Percentiles rank a stretch among this genome's conserved stretches.
phyloP scores from a whole-genome alignment of 2,797 vertebrate species.

The Cossypha polioptera region DNA sequence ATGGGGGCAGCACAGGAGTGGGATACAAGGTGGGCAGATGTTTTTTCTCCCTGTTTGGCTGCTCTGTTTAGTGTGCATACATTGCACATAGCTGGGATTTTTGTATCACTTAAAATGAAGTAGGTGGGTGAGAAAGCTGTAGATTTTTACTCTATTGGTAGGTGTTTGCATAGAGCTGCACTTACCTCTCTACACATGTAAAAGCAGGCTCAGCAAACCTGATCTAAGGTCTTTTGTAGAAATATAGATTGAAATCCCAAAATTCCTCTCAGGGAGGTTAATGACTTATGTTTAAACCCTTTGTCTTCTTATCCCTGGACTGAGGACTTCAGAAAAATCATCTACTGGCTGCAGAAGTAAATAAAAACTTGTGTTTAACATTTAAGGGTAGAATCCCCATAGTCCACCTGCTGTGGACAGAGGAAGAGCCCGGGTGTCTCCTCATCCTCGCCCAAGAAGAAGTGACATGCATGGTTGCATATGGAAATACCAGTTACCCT shows the following conservation, averaged over 20 bases:
- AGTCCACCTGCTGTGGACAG: background rate
- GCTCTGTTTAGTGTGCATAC: background rate
- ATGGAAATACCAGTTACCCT: background rate
- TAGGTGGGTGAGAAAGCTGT: background rate
- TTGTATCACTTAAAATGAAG: background rate
- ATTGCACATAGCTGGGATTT: slow-evolving; percentile 4
- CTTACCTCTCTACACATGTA: background rate
- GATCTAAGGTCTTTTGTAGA: background rate
- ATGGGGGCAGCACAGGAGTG: background rate
- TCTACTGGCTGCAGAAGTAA: background rate
- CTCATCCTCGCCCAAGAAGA: background rate
- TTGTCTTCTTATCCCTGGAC: background rate
- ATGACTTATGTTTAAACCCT: background rate
- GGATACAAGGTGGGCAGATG: background rate
- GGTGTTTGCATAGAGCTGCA: background rate
- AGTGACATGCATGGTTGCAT: background rate
- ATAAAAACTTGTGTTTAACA: background rate
- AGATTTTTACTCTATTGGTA: background rate
- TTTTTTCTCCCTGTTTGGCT: background rate
- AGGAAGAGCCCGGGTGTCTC: background rate
- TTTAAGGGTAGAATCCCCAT: background rate
- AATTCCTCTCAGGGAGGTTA: background rate
- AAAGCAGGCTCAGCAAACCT: background rate
- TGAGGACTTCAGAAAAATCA: background rate
- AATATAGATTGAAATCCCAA: background rate